Evolutionary conservation across 2,113 vertebrate genomes (phyloP).

Genomic region (Charadrius vociferus): DNA sequence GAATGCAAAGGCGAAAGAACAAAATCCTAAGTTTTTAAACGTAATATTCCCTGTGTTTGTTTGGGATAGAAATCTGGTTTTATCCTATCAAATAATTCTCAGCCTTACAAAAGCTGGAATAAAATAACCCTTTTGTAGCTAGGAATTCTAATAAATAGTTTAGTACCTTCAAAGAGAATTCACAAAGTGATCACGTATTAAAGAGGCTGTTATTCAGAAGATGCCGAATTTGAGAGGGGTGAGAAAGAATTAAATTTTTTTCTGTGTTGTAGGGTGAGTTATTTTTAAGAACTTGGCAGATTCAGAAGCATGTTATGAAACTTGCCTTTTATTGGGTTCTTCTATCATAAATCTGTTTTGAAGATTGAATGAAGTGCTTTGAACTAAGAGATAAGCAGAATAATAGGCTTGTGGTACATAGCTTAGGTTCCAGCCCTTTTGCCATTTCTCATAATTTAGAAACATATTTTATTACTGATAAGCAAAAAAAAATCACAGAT

Average conservation of each 20-base stretch:
- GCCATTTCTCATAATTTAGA: not conserved
- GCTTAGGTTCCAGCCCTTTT: not conserved
- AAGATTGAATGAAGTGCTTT: not conserved
- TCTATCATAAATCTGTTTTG: not conserved
- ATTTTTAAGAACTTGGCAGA: not conserved
- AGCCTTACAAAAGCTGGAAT: not conserved
- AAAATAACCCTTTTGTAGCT: not conserved
- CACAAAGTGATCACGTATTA: not conserved
- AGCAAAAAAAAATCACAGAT: not conserved
- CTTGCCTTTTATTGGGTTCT: not conserved
- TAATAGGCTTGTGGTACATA: not conserved
- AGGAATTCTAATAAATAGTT: not conserved
- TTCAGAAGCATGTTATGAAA: not conserved
- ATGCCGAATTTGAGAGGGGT: not conserved
- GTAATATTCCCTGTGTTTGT: not conserved
- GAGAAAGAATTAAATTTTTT: not conserved
- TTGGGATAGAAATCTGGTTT: not conserved
- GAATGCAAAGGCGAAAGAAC: not conserved
- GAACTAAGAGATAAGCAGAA: not conserved
- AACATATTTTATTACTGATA: not conserved
- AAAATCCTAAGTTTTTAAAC: not conserved
- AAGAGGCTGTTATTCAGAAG: not conserved
- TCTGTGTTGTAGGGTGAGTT: fast-evolving
- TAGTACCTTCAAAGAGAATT: not conserved
- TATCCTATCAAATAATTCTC: not conserved